Evolutionary conservation across 2,888 invertebrate genomes (phyloP).

Genomic region (Mesochorus sp.): DNA sequence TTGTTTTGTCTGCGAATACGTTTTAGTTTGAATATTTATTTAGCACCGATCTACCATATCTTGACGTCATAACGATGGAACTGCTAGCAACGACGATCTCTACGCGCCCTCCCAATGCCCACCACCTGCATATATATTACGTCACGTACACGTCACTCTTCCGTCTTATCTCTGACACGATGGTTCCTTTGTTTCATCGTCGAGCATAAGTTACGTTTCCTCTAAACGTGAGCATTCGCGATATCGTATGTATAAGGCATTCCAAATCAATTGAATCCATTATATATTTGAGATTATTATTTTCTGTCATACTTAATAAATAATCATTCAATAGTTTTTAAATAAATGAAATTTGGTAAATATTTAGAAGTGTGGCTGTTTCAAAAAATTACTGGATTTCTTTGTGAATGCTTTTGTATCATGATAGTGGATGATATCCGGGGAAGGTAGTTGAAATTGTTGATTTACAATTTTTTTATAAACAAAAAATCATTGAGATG

Average conservation of each 20-base stretch:
- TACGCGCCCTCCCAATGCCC: conserved; percentile 24
- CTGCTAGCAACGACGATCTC: conserved; percentile 23
- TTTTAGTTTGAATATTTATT: conserved; percentile 28
- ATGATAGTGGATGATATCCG: too few species aligned
- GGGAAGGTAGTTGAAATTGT: too few species aligned
- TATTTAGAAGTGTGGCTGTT: too few species aligned
- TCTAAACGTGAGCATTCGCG: conserved; percentile 22
- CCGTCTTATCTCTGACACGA: conserved; percentile 55
- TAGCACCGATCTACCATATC: conserved; percentile 36
- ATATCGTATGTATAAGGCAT: neutral
- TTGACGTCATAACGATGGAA: conserved; percentile 11
- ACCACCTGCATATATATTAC: conserved; percentile 33
- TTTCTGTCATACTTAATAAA: neutral
- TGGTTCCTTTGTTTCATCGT: conserved; percentile 57
- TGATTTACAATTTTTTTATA: too few species aligned
- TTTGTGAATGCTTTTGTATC: too few species aligned
- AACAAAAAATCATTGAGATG: too few species aligned
- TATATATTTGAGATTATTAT: neutral
- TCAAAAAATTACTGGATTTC: too few species aligned
- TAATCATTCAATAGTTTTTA: neutral
- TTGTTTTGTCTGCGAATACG: neutral
- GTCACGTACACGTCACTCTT: conserved; percentile 59
- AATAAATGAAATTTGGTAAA: too few species aligned
- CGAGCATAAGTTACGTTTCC: conserved; percentile 44
- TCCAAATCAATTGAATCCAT: conserved; percentile 4